These are phyloP conservation scores for Diploscapter pachys DNA, from an alignment of 1,140 invertebrate species.

Conservation along the genomic window DNA sequence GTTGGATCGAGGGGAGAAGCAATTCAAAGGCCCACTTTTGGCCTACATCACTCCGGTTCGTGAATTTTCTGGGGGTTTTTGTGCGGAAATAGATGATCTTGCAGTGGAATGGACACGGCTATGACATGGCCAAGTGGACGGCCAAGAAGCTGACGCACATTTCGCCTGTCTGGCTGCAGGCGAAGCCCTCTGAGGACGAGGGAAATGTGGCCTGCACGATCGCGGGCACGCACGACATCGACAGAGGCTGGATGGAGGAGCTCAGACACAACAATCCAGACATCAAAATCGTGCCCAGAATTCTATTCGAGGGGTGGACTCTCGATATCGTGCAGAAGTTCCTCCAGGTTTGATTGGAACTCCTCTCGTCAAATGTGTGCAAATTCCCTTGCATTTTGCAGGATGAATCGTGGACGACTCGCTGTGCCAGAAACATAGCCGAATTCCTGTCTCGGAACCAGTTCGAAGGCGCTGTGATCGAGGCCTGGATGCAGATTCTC, in stretches of 20 bases:
- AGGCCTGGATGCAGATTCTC: slow-evolving; percentile 49
- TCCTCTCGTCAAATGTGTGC: no score
- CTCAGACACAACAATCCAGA: slow-evolving; percentile 47
- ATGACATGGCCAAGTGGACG: slow-evolving; percentile 86
- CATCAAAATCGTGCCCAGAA: slow-evolving; percentile 49
- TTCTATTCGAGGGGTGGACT: slow-evolving; percentile 45
- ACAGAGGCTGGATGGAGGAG: slow-evolving; percentile 51
- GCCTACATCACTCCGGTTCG: slow-evolving; percentile 57
- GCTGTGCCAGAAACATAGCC: slow-evolving; percentile 42
- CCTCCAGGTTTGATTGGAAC: no score
- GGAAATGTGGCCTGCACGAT: slow-evolving; percentile 61
- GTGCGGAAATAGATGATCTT: slow-evolving; percentile 47
- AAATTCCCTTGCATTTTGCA: slow-evolving; percentile 24
- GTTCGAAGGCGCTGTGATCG: slow-evolving; percentile 53
- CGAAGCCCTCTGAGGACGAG: slow-evolving; percentile 65
- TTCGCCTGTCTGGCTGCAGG: slow-evolving; percentile 89
- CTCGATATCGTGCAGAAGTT: slow-evolving; percentile 34
- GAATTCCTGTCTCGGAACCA: slow-evolving; percentile 43
- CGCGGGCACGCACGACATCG: slow-evolving; percentile 64
- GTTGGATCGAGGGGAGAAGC: slow-evolving; percentile 30
- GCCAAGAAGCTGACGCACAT: slow-evolving; percentile 82
- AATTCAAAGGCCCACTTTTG: slow-evolving; percentile 16
- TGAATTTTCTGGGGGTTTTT: no score
- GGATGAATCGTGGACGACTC: slow-evolving; percentile 32
- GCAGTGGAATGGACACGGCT: slow-evolving; percentile 91